Base-by-base conservation (phyloP, 2,888 invertebrate genomes). In the Therioaphis trifolii region DNA sequence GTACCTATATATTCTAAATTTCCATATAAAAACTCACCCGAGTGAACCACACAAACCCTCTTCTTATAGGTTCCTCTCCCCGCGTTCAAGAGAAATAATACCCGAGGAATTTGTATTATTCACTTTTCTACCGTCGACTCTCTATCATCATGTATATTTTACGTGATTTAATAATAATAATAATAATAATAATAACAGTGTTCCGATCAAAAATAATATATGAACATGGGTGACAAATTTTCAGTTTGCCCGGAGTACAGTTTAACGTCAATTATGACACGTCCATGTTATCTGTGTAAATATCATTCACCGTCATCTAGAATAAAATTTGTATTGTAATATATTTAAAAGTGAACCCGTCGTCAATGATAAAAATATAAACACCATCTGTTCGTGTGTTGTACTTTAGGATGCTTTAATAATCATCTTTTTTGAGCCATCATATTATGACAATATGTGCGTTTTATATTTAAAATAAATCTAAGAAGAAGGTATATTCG, bases 241-340 rank as follows among this genome's bases (percentile, higher is more conserved):
- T 29, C 49, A 21, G 24, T 35, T 35, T 18, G 24, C 75, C 15
- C 40, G 68, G 58, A 40, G 49, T 15, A 66, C 77, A 66, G 77
- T 80, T 72, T 80, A 71, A 80, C 79, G 79, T 80, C 80, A 72
- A 69, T 71, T 58, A 61, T 80, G 80, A 80, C 80, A 72, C 29
- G 72, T 18, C 72, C 40, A 71, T 80, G 80, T 80, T 80, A 80
- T 80, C 71, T 72, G 72, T 80, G 80, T 80, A 80, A 80, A 80
- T 71, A 80, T 80, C 80, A 29, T 71, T 72, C 61, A 46, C 61
- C 58, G 27, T 71, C 69, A 24, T 61, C 40, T 24, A 24, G n/a
- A 55, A 27, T 40, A n/a, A 79, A 69, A 68, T 78, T 49, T 27
- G n/a, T 68, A 43, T 55, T 52, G 58, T 55, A 35, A 35, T 43